Percentiles rank a stretch among this genome's conserved stretches.
Conservation (phyloP, 2,113 vertebrate genomes). For the Halcyon senegalensis region DNA sequence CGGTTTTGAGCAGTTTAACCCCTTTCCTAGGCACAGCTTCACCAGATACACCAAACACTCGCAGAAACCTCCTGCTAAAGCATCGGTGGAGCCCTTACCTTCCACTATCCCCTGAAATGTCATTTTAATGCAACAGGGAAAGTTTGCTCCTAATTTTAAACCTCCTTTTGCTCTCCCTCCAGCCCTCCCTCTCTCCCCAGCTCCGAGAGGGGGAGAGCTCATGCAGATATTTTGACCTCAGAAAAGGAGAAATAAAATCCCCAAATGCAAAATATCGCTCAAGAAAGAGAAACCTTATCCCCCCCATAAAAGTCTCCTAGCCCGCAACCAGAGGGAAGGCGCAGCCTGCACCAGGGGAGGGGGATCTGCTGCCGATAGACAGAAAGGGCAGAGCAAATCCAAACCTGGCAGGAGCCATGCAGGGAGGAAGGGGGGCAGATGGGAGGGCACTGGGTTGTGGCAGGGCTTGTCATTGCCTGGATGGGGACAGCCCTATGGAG, state of each 20-base stretch:
- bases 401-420: rapidly evolving
- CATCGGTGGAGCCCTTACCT: rapidly evolving
- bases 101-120: background rate
- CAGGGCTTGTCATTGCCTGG: background rate
- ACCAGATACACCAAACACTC: background rate
- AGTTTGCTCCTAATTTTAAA: constrained; percentile 20
- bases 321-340: background rate
- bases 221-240: background rate
- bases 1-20: background rate
- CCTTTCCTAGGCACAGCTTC: background rate
- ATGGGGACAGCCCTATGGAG: background rate
- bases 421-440: background rate
- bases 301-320: background rate
- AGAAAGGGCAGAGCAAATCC: background rate
- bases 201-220: background rate
- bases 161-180: background rate
- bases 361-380: background rate
- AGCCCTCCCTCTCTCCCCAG: background rate
- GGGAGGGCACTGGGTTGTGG: background rate
- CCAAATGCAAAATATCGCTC: background rate
- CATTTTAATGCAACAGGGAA: constrained; percentile 32
- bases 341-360: background rate
- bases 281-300: background rate
- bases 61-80: background rate
- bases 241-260: background rate